Evolutionary conservation across 2,888 invertebrate genomes (phyloP).

Genomic region (Eilema depressum): DNA sequence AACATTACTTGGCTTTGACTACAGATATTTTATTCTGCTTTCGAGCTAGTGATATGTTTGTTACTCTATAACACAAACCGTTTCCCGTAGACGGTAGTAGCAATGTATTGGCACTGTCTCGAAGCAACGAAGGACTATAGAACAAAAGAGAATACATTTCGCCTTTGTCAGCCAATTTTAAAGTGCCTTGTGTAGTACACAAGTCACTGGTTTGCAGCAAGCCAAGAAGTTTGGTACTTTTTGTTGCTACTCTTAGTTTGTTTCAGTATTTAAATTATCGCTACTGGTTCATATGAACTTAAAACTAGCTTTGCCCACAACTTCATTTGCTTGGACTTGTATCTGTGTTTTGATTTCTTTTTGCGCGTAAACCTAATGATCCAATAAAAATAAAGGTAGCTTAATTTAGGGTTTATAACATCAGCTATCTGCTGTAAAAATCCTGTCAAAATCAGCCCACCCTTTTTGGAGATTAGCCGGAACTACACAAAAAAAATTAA

Average conservation of each 20-base stretch:
- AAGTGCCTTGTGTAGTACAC: conserved; percentile 11
- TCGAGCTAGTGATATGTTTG: neutral
- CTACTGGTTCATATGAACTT: too few relatives aligned
- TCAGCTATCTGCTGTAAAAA: neutral
- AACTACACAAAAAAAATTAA: too few relatives aligned
- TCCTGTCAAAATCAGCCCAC: too few relatives aligned
- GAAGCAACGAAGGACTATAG: conserved; percentile 7
- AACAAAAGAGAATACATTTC: conserved; percentile 24
- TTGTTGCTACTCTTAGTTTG: neutral
- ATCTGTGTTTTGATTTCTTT: too few relatives aligned
- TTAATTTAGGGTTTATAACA: too few relatives aligned
- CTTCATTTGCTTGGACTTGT: too few relatives aligned
- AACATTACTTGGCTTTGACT: neutral
- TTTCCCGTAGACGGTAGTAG: conserved; percentile 3
- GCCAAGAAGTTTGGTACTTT: neutral
- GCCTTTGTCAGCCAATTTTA: conserved; percentile 24
- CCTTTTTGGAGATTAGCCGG: too few relatives aligned
- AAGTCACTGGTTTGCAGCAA: conserved; percentile 7
- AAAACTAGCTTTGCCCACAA: too few relatives aligned
- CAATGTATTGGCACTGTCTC: conserved; percentile 20
- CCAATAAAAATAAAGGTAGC: too few relatives aligned
- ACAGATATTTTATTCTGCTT: neutral
- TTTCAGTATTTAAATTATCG: neutral
- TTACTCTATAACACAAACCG: conserved; percentile 2
- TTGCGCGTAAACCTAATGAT: too few relatives aligned